Evolutionary conservation across 2,888 invertebrate genomes (phyloP).

Genomic region (Erpobdella octoculata): DNA sequence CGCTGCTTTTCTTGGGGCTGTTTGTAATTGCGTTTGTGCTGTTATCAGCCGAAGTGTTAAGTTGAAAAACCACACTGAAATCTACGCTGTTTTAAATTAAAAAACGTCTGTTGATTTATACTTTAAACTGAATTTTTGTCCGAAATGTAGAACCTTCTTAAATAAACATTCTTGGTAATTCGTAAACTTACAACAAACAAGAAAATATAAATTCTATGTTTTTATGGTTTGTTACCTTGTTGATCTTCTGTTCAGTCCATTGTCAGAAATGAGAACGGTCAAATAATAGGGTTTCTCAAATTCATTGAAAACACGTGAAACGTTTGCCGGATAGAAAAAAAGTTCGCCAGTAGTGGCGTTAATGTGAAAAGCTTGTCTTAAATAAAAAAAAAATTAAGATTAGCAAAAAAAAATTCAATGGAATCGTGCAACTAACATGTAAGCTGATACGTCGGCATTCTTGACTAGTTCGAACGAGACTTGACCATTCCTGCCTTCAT

Average conservation of each 20-base stretch:
- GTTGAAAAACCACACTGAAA: not conserved
- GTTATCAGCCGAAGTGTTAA: not conserved
- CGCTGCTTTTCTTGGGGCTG: not conserved
- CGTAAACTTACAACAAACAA: not conserved
- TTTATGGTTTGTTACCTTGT: too few species aligned
- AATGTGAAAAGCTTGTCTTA: not conserved
- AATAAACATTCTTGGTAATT: not conserved
- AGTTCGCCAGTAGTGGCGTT: not conserved
- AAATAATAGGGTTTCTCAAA: not conserved
- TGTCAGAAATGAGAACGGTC: not conserved
- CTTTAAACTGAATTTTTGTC: too few species aligned
- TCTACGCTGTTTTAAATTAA: too few species aligned
- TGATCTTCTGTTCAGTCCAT: not conserved
- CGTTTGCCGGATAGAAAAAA: not conserved
- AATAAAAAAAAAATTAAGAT: not conserved
- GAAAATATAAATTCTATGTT: not conserved
- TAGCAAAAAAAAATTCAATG: not conserved
- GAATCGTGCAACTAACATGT: not conserved
- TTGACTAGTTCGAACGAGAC: not conserved
- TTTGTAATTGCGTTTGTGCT: not conserved
- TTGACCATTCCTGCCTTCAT: not conserved
- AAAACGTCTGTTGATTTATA: too few species aligned
- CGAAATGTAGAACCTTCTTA: too few species aligned
- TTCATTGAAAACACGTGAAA: not conserved
- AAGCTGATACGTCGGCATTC: not conserved